A percentile compares a stretch with the other conserved stretches of the same genome.
phyloP scores from a whole-genome alignment of 53 echinoderm and acorn worm genomes.

The Luidia sarsii region DNA sequence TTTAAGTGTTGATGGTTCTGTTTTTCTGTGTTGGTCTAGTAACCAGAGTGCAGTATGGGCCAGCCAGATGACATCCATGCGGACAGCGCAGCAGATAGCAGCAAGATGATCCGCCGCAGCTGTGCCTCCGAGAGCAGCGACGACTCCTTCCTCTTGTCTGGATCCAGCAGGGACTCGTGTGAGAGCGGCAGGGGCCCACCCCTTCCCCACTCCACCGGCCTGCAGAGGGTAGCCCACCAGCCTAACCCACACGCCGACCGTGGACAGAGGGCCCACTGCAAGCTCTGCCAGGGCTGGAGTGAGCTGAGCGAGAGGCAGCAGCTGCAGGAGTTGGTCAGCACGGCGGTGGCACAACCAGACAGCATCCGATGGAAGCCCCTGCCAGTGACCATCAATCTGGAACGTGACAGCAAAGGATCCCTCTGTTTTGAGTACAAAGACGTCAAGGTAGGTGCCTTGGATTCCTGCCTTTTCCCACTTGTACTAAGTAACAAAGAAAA shows the following conservation, averaged over 20 bases:
- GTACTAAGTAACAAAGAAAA: no score
- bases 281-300: background rate
- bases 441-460: conserved; percentile 22
- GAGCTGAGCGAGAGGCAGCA: background rate
- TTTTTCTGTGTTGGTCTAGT: no score
- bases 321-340: background rate
- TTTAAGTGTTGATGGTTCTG: no score
- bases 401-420: conserved; percentile 3
- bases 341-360: background rate
- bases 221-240: no score
- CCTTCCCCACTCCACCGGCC: background rate
- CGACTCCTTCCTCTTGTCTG: conserved; percentile 1
- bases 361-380: background rate
- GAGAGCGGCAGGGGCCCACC: background rate
- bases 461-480: no score
- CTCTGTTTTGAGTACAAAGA: conserved; percentile 27
- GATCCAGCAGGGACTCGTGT: background rate
- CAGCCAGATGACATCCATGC: background rate
- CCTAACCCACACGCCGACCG: no score
- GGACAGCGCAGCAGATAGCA: background rate
- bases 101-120: background rate
- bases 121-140: conserved; percentile 12
- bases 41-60: no score
- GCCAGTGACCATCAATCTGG: background rate
- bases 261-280: background rate